Evolutionary conservation across 2,888 invertebrate genomes (phyloP).

Genomic region (Drosophila birchii): DNA sequence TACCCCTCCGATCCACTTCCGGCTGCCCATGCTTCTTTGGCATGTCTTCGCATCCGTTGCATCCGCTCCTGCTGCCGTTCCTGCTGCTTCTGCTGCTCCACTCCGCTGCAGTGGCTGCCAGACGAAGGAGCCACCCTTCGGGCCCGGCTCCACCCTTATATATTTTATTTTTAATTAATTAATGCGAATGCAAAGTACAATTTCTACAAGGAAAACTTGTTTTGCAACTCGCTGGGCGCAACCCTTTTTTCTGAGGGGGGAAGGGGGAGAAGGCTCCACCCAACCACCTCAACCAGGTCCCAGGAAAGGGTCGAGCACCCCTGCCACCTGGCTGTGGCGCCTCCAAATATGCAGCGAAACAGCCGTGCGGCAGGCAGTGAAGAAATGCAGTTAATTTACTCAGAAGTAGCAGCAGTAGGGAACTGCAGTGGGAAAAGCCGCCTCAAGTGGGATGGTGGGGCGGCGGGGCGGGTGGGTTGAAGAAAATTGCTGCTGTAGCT

Average conservation of each 20-base stretch:
- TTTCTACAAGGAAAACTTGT: constrained; percentile 83
- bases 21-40: constrained; percentile 75
- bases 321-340: constrained; percentile 59
- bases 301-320: constrained; percentile 21
- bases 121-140: constrained; percentile 61
- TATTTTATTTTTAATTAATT: constrained; percentile 83
- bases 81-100: constrained; percentile 48
- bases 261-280: constrained; percentile 39
- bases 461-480: constrained; percentile 13
- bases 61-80: constrained; percentile 50
- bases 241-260: constrained; percentile 65
- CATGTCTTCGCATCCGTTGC: constrained; percentile 81
- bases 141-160: constrained; percentile 43
- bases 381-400: constrained; percentile 82
- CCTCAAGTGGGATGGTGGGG: constrained; percentile 1
- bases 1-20: constrained; percentile 48
- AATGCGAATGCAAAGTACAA: constrained; percentile 83
- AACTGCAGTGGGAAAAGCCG: constrained; percentile 43
- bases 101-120: constrained; percentile 28
- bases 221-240: constrained; percentile 66
- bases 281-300: not conserved
- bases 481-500: constrained; percentile 55
- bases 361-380: constrained; percentile 60
- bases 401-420: constrained; percentile 72
- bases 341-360: constrained; percentile 73